These are phyloP conservation scores for Morelia viridis DNA, from an alignment of 2,797 vertebrate species.

Conservation along the genomic window DNA sequence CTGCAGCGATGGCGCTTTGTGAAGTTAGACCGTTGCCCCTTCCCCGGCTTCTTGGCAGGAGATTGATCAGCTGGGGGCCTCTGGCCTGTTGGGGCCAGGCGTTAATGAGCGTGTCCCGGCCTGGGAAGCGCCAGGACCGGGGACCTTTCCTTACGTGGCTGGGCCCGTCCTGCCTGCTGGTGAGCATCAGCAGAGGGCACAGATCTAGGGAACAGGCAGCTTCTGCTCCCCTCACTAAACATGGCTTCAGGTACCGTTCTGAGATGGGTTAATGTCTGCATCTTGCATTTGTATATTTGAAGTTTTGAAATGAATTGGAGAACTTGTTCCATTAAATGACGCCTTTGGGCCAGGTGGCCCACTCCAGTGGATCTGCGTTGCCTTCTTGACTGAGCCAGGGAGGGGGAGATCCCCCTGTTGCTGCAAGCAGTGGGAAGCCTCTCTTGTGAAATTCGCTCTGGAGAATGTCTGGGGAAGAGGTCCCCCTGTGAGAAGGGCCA, in stretches of 20 bases:
- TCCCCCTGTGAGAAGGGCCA: background rate
- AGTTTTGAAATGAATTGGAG: background rate
- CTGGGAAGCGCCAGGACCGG: background rate
- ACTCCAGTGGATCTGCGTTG: too few relatives aligned
- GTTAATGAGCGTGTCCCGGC: background rate
- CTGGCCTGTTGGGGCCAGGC: background rate
- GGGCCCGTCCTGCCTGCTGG: background rate
- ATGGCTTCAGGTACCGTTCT: background rate
- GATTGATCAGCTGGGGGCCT: background rate
- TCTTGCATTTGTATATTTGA: background rate
- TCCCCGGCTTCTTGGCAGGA: background rate
- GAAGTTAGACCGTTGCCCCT: background rate
- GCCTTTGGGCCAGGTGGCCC: background rate
- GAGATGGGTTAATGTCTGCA: background rate
- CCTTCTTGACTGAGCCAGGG: background rate
- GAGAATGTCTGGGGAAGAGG: background rate
- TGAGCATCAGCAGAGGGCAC: background rate
- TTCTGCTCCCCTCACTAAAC: background rate
- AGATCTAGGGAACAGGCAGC: background rate
- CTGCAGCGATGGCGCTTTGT: background rate
- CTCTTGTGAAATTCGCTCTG: background rate
- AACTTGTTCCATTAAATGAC: conserved; percentile 7
- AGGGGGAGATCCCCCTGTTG: too few relatives aligned
- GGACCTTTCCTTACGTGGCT: background rate
- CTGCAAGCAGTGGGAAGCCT: too few relatives aligned